Conservation (phyloP, 2,888 invertebrate genomes). For the Incurvaria masculella region DNA sequence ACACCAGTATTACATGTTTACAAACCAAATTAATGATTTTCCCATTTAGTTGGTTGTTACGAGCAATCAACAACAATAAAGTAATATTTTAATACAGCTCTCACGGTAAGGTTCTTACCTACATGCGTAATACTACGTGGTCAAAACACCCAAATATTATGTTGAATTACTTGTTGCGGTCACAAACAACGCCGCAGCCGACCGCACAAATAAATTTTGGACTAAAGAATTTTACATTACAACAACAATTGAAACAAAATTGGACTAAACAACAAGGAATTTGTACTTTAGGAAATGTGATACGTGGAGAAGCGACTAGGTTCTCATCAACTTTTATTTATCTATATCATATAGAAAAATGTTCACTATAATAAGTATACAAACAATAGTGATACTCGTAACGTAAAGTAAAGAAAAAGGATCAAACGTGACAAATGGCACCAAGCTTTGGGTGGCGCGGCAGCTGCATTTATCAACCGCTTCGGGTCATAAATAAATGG, state of each 20-base stretch:
- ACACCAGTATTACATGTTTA: too few relatives aligned
- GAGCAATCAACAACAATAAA: too few relatives aligned
- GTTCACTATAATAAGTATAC: slow-evolving; percentile 53
- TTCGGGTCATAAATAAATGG: not conserved
- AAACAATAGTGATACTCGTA: slow-evolving; percentile 56
- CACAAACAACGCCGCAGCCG: not conserved
- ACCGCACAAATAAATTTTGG: not conserved
- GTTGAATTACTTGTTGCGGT: too few relatives aligned
- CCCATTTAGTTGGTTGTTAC: too few relatives aligned
- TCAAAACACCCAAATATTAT: too few relatives aligned
- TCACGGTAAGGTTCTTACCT: too few relatives aligned
- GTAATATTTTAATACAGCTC: too few relatives aligned
- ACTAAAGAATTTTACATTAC: not conserved
- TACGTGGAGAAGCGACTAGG: slow-evolving; percentile 58
- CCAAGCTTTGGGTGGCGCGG: too few relatives aligned
- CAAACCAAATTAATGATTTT: too few relatives aligned
- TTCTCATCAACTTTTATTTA: slow-evolving; percentile 55
- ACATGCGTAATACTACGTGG: too few relatives aligned
- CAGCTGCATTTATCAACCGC: not conserved
- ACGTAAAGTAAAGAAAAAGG: slow-evolving; percentile 47
- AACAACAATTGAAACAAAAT: slow-evolving; percentile 42
- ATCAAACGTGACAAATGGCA: not conserved
- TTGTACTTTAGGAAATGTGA: slow-evolving; percentile 60
- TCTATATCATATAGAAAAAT: slow-evolving; percentile 51
- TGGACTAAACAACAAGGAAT: slow-evolving; percentile 60